A percentile compares a stretch with the other conserved stretches of the same genome.
Conservation (phyloP, 2,888 invertebrate genomes). For the Drosophila mimetica region DNA sequence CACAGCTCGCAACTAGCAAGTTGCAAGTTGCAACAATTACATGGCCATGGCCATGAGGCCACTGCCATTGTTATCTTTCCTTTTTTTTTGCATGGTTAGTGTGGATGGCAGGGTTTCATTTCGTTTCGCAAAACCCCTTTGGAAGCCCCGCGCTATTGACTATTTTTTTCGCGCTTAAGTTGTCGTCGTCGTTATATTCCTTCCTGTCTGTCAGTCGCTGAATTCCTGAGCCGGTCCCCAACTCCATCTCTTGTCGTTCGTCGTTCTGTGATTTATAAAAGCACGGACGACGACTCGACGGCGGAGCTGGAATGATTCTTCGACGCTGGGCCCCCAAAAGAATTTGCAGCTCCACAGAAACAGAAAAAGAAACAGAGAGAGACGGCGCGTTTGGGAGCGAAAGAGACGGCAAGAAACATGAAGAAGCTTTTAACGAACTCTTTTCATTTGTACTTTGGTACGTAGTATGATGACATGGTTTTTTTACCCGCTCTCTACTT, state of each 20-base stretch:
- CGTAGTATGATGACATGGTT: constrained; percentile 74
- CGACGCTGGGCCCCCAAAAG: constrained; percentile 63
- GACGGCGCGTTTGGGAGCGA: constrained; percentile 7
- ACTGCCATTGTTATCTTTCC: constrained; percentile 79
- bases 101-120: constrained; percentile 29
- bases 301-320: constrained; percentile 49
- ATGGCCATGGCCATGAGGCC: constrained; percentile 64
- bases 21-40: constrained; percentile 70
- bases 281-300: constrained; percentile 66
- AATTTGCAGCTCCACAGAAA: constrained; percentile 64
- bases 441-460: constrained; percentile 76
- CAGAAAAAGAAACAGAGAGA: constrained; percentile 10
- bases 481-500: constrained; percentile 33
- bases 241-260: constrained; percentile 35
- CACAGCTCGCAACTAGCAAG: constrained; percentile 20
- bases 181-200: constrained; percentile 77
- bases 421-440: constrained; percentile 81
- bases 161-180: constrained; percentile 78
- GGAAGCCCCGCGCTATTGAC: constrained; percentile 60
- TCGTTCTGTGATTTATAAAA: constrained; percentile 76
- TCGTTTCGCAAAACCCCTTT: constrained; percentile 11
- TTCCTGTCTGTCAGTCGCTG: constrained; percentile 78
- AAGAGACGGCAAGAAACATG: constrained; percentile 66
- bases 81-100: constrained; percentile 62
- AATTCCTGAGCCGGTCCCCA: constrained; percentile 69